These are phyloP conservation scores for Leptopilina boulardi DNA, from an alignment of 1,140 invertebrate genomes.

Conservation along the genomic window DNA sequence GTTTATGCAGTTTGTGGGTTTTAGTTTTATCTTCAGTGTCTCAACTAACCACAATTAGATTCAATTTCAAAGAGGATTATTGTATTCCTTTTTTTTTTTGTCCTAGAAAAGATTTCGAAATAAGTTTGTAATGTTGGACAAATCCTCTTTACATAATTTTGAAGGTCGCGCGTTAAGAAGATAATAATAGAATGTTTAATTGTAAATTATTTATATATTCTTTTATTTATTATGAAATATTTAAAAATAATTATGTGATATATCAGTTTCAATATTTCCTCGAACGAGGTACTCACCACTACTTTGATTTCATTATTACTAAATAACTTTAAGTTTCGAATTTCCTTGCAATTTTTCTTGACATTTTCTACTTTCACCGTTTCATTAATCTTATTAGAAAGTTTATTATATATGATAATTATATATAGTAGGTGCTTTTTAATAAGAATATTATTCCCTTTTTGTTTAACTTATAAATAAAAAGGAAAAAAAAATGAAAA, in stretches of 20 bases:
- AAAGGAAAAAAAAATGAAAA: too few species aligned
- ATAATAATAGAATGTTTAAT: not conserved
- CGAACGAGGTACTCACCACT: not conserved
- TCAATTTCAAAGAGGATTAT: not conserved
- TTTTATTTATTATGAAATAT: too few species aligned
- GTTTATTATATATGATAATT: not conserved
- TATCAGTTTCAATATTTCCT: not conserved
- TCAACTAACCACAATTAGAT: not conserved
- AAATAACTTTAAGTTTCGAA: not conserved
- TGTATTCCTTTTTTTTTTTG: not conserved
- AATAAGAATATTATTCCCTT: too few species aligned
- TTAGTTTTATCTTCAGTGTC: slow-evolving; percentile 9
- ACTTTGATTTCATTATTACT: not conserved
- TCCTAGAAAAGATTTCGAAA: not conserved
- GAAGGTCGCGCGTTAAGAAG: not conserved
- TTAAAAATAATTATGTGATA: too few species aligned
- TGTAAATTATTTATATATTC: too few species aligned
- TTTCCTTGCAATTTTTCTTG: not conserved
- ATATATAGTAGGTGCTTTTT: too few species aligned
- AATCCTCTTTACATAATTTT: not conserved
- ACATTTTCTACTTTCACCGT: not conserved
- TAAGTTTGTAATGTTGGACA: not conserved
- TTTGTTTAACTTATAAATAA: too few species aligned
- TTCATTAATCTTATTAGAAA: slow-evolving; percentile 10
- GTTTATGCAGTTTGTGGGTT: not conserved